These are phyloP conservation scores for Xerus inauris DNA, from an alignment of 2,113 vertebrate genomes.

Conservation along the genomic window DNA sequence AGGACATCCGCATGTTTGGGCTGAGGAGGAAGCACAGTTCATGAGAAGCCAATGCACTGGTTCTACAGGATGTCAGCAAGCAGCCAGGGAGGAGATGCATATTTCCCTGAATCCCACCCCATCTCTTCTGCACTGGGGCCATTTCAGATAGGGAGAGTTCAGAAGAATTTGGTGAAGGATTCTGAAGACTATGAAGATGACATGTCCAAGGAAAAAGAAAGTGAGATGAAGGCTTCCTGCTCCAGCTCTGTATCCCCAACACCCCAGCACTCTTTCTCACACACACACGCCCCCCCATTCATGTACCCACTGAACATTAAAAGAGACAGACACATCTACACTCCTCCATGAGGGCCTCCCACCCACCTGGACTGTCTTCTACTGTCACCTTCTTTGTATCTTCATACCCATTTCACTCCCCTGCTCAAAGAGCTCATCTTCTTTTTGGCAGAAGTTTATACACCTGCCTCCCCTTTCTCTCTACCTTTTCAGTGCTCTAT, in stretches of 20 bases:
- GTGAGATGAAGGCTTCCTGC: too few species aligned
- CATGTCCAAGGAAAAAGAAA: background rate
- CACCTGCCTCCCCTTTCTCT: background rate
- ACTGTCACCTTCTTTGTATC: background rate
- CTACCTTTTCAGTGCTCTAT: background rate
- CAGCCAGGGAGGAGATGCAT: background rate
- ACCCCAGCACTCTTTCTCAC: background rate
- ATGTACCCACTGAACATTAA: too few species aligned
- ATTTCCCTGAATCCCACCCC: too few species aligned
- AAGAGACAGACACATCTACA: accelerated
- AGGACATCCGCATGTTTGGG: slow-evolving; percentile 93
- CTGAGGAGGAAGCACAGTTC: slow-evolving; percentile 83
- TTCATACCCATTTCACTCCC: background rate
- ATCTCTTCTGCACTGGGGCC: background rate
- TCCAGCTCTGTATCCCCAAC: too few species aligned
- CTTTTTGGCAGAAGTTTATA: background rate
- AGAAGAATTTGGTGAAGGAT: background rate
- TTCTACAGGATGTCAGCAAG: background rate
- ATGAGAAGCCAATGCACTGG: background rate
- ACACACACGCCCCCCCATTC: too few species aligned
- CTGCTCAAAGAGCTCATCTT: background rate
- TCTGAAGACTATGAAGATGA: background rate
- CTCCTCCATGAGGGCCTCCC: background rate
- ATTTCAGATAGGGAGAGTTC: background rate
- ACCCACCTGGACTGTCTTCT: background rate